Evolutionary conservation across 2,113 vertebrate genomes (phyloP).

Genomic region (Syngnathus scovelli): DNA sequence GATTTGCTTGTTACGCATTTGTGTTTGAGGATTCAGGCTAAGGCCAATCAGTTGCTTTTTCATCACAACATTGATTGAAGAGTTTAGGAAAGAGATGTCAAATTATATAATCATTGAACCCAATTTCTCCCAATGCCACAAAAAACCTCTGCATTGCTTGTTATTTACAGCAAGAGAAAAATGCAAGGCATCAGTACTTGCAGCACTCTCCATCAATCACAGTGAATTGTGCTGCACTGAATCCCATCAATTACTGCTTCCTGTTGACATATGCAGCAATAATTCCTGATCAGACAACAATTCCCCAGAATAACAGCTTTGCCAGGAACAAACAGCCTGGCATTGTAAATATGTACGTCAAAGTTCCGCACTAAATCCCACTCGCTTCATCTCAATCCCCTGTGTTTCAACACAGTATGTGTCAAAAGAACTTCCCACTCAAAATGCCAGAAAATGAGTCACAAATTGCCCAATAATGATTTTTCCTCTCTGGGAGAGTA

Average conservation of each 20-base stretch:
- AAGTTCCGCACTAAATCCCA: slow-evolving; percentile 35
- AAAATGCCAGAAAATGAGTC: slow-evolving; percentile 59
- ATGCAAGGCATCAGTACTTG: slow-evolving; percentile 38
- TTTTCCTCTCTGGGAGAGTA: slow-evolving; percentile 60
- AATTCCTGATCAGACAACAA: slow-evolving; percentile 57
- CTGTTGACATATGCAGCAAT: slow-evolving; percentile 41
- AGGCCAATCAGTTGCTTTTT: slow-evolving; percentile 28
- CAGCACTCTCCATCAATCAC: slow-evolving; percentile 54
- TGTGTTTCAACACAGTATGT: slow-evolving; percentile 23
- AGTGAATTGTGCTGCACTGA: slow-evolving; percentile 30
- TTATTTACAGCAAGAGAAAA: slow-evolving; percentile 42
- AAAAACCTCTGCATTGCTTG: slow-evolving; percentile 31
- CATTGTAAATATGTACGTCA: slow-evolving; percentile 59
- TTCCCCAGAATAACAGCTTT: slow-evolving; percentile 47
- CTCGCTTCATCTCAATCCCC: slow-evolving; percentile 22
- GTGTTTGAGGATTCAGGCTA: slow-evolving; percentile 40
- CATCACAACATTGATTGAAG: slow-evolving; percentile 30
- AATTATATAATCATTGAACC: slow-evolving; percentile 29
- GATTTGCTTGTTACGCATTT: slow-evolving; percentile 40
- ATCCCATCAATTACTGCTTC: slow-evolving; percentile 52
- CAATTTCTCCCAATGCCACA: slow-evolving; percentile 17
- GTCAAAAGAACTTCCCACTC: slow-evolving; percentile 40
- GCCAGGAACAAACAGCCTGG: slow-evolving; percentile 51
- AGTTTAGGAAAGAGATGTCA: slow-evolving; percentile 30
- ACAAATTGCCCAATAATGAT: slow-evolving; percentile 67